phyloP scores from a whole-genome alignment of 1,140 invertebrate species.

The Andrena cerasifolii region DNA sequence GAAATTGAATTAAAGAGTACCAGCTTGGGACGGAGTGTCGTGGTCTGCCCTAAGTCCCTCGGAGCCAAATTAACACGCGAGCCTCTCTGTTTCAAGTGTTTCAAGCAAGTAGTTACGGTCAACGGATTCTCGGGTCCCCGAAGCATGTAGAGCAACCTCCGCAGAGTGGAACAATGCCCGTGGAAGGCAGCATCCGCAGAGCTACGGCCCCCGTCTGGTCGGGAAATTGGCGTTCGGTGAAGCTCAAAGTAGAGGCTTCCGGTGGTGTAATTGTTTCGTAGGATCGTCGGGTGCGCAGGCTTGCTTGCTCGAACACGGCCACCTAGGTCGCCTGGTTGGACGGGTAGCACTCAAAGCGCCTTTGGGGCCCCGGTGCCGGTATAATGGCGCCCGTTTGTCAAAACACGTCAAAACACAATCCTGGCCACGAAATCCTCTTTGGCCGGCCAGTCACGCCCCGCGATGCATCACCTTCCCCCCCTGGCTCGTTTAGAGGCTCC shows the following conservation, averaged over 20 bases:
- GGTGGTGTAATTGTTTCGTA: conserved; percentile 59
- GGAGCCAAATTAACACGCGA: too few relatives aligned
- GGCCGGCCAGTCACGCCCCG: conserved; percentile 68
- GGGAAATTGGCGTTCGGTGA: conserved; percentile 33
- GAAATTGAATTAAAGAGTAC: too few relatives aligned
- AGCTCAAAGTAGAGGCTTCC: conserved; percentile 55
- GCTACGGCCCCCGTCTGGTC: not conserved
- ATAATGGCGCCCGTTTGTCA: conserved; percentile 82
- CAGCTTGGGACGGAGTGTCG: too few relatives aligned
- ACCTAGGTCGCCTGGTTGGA: conserved; percentile 76
- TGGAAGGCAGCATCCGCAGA: not conserved
- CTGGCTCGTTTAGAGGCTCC: conserved; percentile 43
- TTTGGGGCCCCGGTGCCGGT: conserved; percentile 64
- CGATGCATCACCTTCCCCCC: conserved; percentile 68
- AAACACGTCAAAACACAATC: conserved; percentile 82
- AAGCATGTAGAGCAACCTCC: not conserved
- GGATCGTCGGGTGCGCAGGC: conserved; percentile 39
- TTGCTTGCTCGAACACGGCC: conserved; percentile 60
- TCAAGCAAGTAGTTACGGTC: too few relatives aligned
- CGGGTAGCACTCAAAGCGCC: conserved; percentile 71
- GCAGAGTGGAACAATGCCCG: not conserved
- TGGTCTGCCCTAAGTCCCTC: too few relatives aligned
- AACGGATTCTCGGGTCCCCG: not conserved
- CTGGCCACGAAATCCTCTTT: conserved; percentile 66
- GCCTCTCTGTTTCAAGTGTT: too few relatives aligned